A percentile compares a stretch with the other conserved stretches of the same genome.
Evolutionary conservation across 1,140 invertebrate species (phyloP).

Genomic region (Lordiphosa clarofinis): DNA sequence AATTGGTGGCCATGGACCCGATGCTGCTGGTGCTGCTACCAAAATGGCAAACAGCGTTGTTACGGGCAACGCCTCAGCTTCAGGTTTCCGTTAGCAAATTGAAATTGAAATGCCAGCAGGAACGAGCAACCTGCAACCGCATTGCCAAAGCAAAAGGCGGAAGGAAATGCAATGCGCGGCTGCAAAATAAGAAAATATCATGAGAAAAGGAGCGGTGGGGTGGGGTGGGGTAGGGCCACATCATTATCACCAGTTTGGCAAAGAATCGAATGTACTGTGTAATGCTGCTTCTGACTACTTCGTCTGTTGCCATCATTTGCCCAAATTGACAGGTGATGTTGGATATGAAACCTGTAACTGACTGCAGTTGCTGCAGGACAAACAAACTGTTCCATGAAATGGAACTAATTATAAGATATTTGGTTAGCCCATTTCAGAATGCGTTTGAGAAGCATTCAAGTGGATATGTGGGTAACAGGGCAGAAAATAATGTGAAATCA

Average conservation of each 20-base stretch:
- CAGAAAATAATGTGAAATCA: no score
- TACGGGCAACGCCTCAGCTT: conserved; percentile 38
- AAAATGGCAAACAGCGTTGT: conserved; percentile 32
- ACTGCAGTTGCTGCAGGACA: no score
- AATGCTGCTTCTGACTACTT: conserved; percentile 34
- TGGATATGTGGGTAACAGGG: no score
- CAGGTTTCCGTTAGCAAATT: conserved; percentile 62
- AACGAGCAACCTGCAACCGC: conserved; percentile 18
- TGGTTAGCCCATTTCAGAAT: no score
- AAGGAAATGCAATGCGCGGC: conserved; percentile 51
- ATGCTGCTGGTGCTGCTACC: background rate
- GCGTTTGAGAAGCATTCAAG: no score
- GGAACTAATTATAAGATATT: no score
- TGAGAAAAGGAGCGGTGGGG: conserved; percentile 21
- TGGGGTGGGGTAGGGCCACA: conserved; percentile 8
- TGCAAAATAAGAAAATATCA: conserved; percentile 50
- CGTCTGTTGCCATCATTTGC: conserved; percentile 13
- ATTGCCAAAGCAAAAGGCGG: conserved; percentile 39
- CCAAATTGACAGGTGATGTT: conserved; percentile 39
- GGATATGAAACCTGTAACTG: conserved; percentile 6
- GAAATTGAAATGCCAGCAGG: conserved; percentile 62
- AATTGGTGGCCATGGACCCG: conserved; percentile 54
- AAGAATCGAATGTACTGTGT: conserved; percentile 2
- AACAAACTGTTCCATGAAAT: no score
- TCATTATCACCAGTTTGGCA: conserved; percentile 4